These are phyloP conservation scores for Chiridota heheva DNA, from an alignment of 35 echinoderm and acorn worm genomes.

Conservation along the genomic window DNA sequence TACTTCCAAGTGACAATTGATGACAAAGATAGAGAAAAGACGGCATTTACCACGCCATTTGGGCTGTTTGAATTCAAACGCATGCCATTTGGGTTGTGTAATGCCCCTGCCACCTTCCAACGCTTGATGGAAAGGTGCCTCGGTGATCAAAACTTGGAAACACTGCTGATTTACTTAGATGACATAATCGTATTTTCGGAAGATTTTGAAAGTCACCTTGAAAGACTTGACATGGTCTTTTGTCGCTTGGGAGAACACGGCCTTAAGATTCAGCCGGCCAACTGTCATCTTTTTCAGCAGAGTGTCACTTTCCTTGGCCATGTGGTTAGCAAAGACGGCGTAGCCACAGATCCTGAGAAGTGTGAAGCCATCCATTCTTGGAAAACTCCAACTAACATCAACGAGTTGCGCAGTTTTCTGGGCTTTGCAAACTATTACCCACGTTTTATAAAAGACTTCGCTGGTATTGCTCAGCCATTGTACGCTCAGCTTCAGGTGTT, in stretches of 20 bases:
- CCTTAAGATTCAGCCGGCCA: constrained; percentile 7
- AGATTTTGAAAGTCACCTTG: too few species aligned
- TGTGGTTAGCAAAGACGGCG: constrained; percentile 49
- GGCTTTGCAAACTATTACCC: constrained; percentile 49
- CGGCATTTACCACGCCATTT: too few species aligned
- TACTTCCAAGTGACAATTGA: background rate
- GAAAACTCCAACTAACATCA: constrained; percentile 23
- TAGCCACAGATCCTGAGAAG: constrained; percentile 44
- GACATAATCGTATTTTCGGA: too few species aligned
- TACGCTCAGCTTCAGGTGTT: constrained; percentile 39
- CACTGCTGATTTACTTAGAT: too few species aligned
- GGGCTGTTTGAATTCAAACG: too few species aligned
- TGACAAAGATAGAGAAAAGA: background rate
- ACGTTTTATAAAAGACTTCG: constrained; percentile 56
- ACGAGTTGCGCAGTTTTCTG: constrained; percentile 51
- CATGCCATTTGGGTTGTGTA: too few species aligned
- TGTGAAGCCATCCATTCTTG: constrained; percentile 13
- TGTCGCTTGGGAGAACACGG: too few species aligned
- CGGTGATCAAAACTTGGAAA: too few species aligned
- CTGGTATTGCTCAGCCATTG: constrained; percentile 45
- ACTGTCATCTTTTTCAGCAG: too few species aligned
- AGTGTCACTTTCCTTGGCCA: constrained; percentile 61
- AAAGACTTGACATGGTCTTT: too few species aligned
- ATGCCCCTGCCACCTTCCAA: too few species aligned
- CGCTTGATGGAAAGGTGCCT: too few species aligned